Percentiles rank a stretch among this genome's conserved stretches.
phyloP scores from a whole-genome alignment of 2,113 vertebrate genomes.

The Limanda limanda region DNA sequence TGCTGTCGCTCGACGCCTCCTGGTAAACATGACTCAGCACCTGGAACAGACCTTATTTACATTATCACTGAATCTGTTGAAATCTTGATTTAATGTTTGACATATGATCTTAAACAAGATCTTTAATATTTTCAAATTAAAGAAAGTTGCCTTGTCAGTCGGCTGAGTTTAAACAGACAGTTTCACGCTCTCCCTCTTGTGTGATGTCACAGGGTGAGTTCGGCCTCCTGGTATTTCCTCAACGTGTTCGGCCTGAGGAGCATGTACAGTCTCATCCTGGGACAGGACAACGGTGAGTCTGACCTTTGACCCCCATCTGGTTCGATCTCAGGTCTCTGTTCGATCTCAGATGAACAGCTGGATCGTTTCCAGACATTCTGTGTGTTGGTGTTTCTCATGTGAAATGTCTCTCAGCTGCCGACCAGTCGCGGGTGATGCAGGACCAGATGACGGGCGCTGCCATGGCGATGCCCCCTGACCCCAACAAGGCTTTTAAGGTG shows the following conservation, averaged over 20 bases:
- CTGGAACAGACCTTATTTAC: too few species aligned
- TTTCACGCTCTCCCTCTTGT: background rate
- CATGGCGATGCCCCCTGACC: constrained; percentile 82
- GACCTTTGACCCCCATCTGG: constrained; percentile 1
- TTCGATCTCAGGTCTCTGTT: background rate
- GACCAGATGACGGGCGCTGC: constrained; percentile 86
- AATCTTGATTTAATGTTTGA: too few species aligned
- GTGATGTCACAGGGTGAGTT: constrained; percentile 83
- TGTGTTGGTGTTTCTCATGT: too few species aligned
- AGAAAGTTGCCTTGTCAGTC: too few species aligned
- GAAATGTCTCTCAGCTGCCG: constrained; percentile 71
- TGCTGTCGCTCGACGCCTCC: constrained; percentile 85
- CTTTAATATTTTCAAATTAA: too few species aligned
- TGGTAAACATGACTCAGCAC: constrained; percentile 71
- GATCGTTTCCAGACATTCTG: background rate
- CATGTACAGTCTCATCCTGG: constrained; percentile 86
- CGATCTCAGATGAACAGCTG: background rate
- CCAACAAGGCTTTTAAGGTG: constrained; percentile 89
- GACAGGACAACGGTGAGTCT: constrained; percentile 86
- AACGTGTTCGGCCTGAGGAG: constrained; percentile 85
- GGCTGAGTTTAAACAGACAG: too few species aligned
- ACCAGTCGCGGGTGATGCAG: constrained; percentile 84
- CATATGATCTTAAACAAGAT: too few species aligned
- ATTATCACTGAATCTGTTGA: too few species aligned
- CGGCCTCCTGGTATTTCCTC: constrained; percentile 87